A percentile compares a stretch with the other conserved stretches of the same genome.
These are phyloP conservation scores for Cremastinae sp. DNA, from an alignment of 2,888 invertebrate genomes.

Conservation along the genomic window DNA sequence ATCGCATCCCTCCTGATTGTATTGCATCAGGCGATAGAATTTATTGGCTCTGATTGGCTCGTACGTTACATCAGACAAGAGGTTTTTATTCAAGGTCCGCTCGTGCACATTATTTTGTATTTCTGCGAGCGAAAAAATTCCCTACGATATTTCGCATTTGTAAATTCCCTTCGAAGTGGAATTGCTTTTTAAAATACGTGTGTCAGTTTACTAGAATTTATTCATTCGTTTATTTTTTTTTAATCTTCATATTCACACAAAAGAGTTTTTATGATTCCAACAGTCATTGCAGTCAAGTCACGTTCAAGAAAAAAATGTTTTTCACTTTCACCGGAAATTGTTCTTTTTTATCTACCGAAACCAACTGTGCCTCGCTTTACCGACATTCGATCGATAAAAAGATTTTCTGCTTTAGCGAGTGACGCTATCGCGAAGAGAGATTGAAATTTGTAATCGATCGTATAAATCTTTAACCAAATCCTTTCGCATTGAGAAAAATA, in stretches of 20 bases:
- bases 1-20: conserved; percentile 70
- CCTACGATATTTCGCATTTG: too few relatives aligned
- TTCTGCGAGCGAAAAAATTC: too few relatives aligned
- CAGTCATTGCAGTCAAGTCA: too few relatives aligned
- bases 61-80: conserved; percentile 70
- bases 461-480: too few relatives aligned
- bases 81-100: conserved; percentile 73
- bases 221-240: too few relatives aligned
- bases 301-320: not conserved
- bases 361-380: not conserved
- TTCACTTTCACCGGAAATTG: not conserved
- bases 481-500: conserved; percentile 37
- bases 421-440: not conserved
- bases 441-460: not conserved
- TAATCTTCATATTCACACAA: too few relatives aligned
- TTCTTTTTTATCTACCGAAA: not conserved
- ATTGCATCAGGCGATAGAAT: conserved; percentile 72
- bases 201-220: too few relatives aligned
- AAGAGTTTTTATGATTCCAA: too few relatives aligned
- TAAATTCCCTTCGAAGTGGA: too few relatives aligned
- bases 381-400: not conserved
- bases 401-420: not conserved
- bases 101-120: conserved; percentile 8
- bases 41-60: conserved; percentile 74
- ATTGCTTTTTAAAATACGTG: too few relatives aligned